Evolutionary conservation across 2,888 invertebrate species (phyloP), one percentile per base, ranked within the genome.

Genomic region (Chesias legatella): DNA sequence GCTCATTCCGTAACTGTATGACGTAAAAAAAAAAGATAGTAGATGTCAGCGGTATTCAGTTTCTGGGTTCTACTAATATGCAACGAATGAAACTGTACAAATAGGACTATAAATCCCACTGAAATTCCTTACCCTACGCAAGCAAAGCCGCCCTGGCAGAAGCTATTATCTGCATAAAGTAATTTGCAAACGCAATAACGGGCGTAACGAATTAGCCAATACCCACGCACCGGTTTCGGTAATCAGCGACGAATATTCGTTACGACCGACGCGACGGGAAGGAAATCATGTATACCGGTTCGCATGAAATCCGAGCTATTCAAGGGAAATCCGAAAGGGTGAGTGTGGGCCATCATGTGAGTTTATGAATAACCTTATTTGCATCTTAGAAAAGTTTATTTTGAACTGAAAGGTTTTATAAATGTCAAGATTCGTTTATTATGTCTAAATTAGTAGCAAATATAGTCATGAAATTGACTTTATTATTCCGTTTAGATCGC

Each of bases 211-310:
- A 26, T 43, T 24, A 37, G 22, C 22, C 37, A 43, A 43, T 43
- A 34, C 20, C 6, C 27, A 27, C 2, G 10, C 10, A 13, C 22
- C 10, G 28, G 29, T 27, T 36, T 38, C 10, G 9, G 30, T 31
- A 34, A 32, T 31, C 22, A 34, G 10, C 21, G 37, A 38, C 22
- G 27, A 41, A 40, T 40, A 30, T 24, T 10, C 30, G 33, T 32
- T 33, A 11, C 24, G 13, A 33, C 31, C 29, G 37, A n/a, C n/a
- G n/a, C n/a, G n/a, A n/a, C n/a, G n/a, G n/a, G n/a, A n/a, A n/a
- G 35, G 17, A 41, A 47, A 30, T 27, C 13, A 26, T 33, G 21
- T 30, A 25, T 25, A 48, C 34, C 11, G 25, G 30, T 32, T 39
- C 17, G 30, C 20, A 28, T 10, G 23, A 23, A 23, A 29, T 31